Evolutionary conservation across 2,888 invertebrate genomes (phyloP).

Genomic region (Synanthedon andrenaeformis): DNA sequence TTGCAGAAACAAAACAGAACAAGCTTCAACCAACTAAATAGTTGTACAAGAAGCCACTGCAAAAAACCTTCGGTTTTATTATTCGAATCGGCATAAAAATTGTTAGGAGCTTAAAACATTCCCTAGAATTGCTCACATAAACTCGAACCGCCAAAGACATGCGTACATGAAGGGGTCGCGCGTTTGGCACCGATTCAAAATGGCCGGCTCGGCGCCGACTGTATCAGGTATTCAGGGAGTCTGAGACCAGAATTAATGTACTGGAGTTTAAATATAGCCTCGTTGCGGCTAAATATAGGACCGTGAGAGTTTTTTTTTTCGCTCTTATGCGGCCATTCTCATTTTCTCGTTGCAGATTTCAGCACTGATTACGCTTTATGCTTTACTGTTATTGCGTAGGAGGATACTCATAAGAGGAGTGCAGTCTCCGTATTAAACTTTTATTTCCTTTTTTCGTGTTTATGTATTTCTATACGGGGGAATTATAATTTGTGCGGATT

Average conservation of each 20-base stretch:
- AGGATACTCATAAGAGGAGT: not conserved
- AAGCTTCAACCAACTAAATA: no score
- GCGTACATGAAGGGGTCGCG: slow-evolving; percentile 4
- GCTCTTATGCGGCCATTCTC: not conserved
- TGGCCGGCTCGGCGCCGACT: slow-evolving; percentile 14
- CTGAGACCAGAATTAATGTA: slow-evolving; percentile 11
- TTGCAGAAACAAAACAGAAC: no score
- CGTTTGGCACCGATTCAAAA: slow-evolving; percentile 28
- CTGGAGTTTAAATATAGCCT: slow-evolving; percentile 11
- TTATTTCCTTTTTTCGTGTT: no score
- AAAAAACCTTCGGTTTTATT: no score
- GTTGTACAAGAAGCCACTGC: no score
- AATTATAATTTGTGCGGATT: no score
- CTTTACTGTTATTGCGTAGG: not conserved
- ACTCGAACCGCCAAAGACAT: not conserved
- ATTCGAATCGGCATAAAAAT: no score
- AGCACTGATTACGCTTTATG: not conserved
- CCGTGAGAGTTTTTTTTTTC: not conserved
- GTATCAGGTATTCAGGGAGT: slow-evolving; percentile 15
- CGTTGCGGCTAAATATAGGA: not conserved
- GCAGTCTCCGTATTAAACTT: no score
- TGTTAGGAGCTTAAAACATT: not conserved
- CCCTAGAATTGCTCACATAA: not conserved
- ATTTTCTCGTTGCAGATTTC: not conserved
- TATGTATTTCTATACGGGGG: no score